Evolutionary conservation across 1,140 invertebrate species (phyloP), one percentile per base, ranked within the genome.

Genomic region (Ceratosolen solmsi): DNA sequence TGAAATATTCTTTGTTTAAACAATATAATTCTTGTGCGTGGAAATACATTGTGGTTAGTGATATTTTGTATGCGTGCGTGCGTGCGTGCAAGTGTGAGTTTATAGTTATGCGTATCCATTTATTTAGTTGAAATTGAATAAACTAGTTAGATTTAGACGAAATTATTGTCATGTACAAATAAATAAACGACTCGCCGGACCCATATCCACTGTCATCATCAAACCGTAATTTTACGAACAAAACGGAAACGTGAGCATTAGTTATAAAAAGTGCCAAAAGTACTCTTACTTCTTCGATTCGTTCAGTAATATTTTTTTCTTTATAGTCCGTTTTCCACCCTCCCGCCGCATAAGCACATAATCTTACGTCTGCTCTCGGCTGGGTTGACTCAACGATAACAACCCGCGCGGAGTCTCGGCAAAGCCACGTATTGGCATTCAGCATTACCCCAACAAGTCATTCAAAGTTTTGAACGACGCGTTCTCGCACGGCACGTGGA

Each of bases 391-490:
- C 63, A 36, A 78, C 60, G 76, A 78, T 78, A 78, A 70, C 63
- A 77, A n/a, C 41, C 60, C 20, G 60, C 51, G 46, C 22, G 30
- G 54, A 46, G 58, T 63, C 63, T 63, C 58, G 60, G 74, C 25
- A 51, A 72, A 49, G 46, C 38, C 70, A 49, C 70, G 70, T 65
- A 60, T 77, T 33, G 63, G 63, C 65, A 78, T 70, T 78, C n/a
- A 49, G 76, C 49, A 54, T 78, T 78, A 78, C 38, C 63, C 41
- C 63, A 27, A 65, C 75, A 77, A 78, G 76, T 78, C 76, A 78
- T 78, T 78, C 76, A 78, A 78, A 78, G 63, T 78, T 78, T 78
- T 78, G 46, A 78, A 65, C 76, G 73, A 65, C 1, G 9, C 58
- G 58, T 20, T 63, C 27, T 63, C 27, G 25, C 58, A 20, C 27